These are phyloP conservation scores for Keiferia lycopersicella DNA, from an alignment of 2,888 invertebrate species.

Conservation along the genomic window DNA sequence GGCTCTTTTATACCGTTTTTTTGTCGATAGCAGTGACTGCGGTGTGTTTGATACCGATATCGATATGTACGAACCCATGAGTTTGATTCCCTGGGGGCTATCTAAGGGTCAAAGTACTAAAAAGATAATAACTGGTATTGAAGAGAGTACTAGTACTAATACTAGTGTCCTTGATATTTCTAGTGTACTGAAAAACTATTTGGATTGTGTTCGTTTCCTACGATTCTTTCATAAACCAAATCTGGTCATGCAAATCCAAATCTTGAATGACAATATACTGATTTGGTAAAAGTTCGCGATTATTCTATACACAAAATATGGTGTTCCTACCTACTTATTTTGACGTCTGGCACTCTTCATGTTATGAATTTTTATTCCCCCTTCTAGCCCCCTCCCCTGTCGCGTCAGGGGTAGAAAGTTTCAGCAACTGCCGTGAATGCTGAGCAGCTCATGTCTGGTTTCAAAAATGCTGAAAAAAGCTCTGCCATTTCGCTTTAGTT, in stretches of 20 bases:
- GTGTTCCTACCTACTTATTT: not conserved
- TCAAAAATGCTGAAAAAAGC: not conserved
- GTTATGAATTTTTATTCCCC: not conserved
- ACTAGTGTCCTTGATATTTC: too few relatives aligned
- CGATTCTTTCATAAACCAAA: too few relatives aligned
- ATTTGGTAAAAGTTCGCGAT: too few relatives aligned
- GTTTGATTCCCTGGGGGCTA: not conserved
- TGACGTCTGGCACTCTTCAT: not conserved
- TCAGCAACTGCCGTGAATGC: not conserved
- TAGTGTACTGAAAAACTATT: too few relatives aligned
- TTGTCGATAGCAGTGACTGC: slow-evolving; percentile 15
- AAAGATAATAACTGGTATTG: too few relatives aligned
- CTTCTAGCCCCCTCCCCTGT: not conserved
- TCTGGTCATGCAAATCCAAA: too few relatives aligned
- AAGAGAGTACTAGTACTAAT: too few relatives aligned
- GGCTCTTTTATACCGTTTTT: slow-evolving; percentile 20
- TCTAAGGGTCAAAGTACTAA: not conserved
- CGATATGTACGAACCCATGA: slow-evolving; percentile 2
- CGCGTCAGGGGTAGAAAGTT: not conserved
- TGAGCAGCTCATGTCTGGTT: slow-evolving; percentile 6
- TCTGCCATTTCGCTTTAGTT: too few relatives aligned
- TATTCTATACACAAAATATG: not conserved
- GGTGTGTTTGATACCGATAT: slow-evolving; percentile 29
- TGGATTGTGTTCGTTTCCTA: too few relatives aligned
- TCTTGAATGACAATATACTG: too few relatives aligned